phyloP scores from a whole-genome alignment of 1,140 invertebrate genomes.

The Camponotus vicinus region DNA sequence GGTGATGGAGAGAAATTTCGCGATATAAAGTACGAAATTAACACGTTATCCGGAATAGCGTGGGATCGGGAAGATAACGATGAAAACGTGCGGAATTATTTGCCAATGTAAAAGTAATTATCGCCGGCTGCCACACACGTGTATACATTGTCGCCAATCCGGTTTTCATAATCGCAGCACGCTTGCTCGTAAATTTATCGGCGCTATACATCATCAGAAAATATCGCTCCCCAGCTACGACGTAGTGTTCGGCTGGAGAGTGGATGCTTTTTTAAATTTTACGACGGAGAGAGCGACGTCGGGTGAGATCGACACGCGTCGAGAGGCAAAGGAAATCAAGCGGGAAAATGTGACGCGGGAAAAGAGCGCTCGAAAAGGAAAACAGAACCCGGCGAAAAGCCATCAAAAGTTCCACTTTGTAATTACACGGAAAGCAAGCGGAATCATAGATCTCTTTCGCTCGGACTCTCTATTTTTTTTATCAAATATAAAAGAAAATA shows the following conservation, averaged over 20 bases:
- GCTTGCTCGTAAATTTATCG: slow-evolving; percentile 64
- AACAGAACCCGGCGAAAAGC: not conserved
- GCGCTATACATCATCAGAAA: slow-evolving; percentile 58
- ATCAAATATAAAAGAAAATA: too few relatives aligned
- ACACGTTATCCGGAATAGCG: not conserved
- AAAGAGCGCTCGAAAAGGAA: not conserved
- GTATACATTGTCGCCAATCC: slow-evolving; percentile 67
- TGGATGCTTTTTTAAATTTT: slow-evolving; percentile 40
- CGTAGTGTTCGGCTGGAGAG: slow-evolving; percentile 27
- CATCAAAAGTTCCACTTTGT: slow-evolving; percentile 22
- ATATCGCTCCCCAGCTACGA: slow-evolving; percentile 62
- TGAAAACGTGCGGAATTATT: slow-evolving; percentile 63
- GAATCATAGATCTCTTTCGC: not conserved
- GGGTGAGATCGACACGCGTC: slow-evolving; percentile 41
- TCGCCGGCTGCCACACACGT: slow-evolving; percentile 11
- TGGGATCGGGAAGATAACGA: slow-evolving; percentile 27
- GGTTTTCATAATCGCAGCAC: slow-evolving; percentile 64
- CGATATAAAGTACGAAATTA: slow-evolving; percentile 58
- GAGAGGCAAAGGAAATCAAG: slow-evolving; percentile 24
- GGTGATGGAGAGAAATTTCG: slow-evolving; percentile 27
- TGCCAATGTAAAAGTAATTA: slow-evolving; percentile 70
- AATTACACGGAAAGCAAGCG: slow-evolving; percentile 37
- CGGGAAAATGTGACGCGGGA: slow-evolving; percentile 47
- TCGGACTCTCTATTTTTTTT: slow-evolving; percentile 16
- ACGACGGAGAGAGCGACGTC: slow-evolving; percentile 1